Conservation (phyloP, 2,888 invertebrate genomes). For the Penaeus monodon region DNA sequence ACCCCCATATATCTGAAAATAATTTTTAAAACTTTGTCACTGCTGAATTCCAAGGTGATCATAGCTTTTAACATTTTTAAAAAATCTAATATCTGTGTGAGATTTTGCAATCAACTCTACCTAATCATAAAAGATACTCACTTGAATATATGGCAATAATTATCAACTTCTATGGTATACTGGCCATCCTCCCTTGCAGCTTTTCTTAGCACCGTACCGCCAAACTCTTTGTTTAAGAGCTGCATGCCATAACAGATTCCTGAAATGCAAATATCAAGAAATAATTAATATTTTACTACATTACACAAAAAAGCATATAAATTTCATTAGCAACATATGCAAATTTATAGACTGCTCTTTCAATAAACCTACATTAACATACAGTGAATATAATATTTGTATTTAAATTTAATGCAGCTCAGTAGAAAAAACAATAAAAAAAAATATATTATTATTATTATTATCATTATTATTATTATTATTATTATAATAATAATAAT, state of each 20-base stretch:
- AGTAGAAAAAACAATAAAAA: no score
- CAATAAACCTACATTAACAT: no score
- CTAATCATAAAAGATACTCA: slow-evolving; percentile 72
- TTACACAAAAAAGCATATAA: no score
- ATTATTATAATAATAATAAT: no score
- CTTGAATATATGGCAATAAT: slow-evolving; percentile 92
- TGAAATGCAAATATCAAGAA: slow-evolving; percentile 18
- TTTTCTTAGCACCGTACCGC: slow-evolving; percentile 87
- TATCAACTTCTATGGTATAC: slow-evolving; percentile 88
- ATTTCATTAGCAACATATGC: no score
- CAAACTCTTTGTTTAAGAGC: slow-evolving; percentile 89
- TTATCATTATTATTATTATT: no score
- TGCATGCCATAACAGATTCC: slow-evolving; percentile 98
- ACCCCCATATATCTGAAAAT: slow-evolving; percentile 83
- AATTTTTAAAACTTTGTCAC: not conserved
- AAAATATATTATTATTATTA: no score
- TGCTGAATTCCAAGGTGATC: no score
- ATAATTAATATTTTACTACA: not conserved
- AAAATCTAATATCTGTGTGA: not conserved
- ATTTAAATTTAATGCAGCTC: no score
- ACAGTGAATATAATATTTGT: no score
- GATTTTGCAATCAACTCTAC: not conserved
- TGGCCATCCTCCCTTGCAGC: slow-evolving; percentile 95
- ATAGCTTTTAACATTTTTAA: not conserved
- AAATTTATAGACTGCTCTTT: no score